Percentiles rank a stretch among this genome's conserved stretches.
These are phyloP conservation scores for Caenorhabditis uteleia DNA, from an alignment of 2,888 invertebrate species.

Conservation along the genomic window DNA sequence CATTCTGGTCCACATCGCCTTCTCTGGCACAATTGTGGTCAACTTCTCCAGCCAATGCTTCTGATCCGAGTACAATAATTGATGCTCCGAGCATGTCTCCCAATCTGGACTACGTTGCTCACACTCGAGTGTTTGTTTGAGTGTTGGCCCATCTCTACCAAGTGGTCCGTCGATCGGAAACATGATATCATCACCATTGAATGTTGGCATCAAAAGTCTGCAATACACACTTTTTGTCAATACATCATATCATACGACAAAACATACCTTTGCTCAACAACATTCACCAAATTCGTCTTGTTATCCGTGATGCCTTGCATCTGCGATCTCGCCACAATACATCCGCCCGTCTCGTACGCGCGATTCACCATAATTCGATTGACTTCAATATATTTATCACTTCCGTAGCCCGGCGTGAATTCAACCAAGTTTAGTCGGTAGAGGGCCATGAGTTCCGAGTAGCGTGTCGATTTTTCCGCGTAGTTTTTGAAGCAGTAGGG, in stretches of 20 bases:
- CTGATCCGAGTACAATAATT: constrained; percentile 47
- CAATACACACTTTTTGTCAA: neutral
- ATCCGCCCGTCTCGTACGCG: constrained; percentile 54
- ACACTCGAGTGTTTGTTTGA: constrained; percentile 50
- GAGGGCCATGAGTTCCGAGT: constrained; percentile 50
- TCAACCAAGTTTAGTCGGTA: constrained; percentile 54
- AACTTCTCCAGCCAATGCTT: constrained; percentile 49
- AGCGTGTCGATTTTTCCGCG: constrained; percentile 50
- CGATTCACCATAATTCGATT: constrained; percentile 55
- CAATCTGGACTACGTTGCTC: constrained; percentile 34
- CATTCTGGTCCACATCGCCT: constrained; percentile 27
- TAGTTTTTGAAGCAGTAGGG: constrained; percentile 59
- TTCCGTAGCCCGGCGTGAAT: constrained; percentile 56
- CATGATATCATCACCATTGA: constrained; percentile 59
- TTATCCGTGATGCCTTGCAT: constrained; percentile 58
- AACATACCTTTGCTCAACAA: constrained; percentile 45
- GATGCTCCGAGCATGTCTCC: constrained; percentile 44
- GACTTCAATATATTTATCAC: constrained; percentile 58
- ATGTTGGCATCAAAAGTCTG: constrained; percentile 58
- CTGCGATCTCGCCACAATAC: constrained; percentile 51
- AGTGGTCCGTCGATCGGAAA: constrained; percentile 61
- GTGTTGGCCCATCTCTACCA: constrained; percentile 50
- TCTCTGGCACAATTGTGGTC: constrained; percentile 40
- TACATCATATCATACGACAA: neutral
- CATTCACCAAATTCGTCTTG: constrained; percentile 42